phyloP scores from a whole-genome alignment of 2,888 invertebrate genomes.

The Nemurella pictetii region DNA sequence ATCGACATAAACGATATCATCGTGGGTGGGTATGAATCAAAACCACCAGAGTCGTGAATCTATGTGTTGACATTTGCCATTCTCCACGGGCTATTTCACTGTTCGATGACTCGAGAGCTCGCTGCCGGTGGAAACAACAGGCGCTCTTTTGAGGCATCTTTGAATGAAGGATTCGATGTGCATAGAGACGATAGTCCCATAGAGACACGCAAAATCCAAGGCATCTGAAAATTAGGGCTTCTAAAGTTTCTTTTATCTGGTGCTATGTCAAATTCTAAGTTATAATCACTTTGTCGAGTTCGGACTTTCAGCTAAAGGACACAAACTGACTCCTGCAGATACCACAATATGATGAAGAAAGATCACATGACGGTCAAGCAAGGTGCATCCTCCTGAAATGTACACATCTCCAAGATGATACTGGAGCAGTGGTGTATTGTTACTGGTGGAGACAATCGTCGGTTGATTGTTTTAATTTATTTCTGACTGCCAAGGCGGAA shows the following conservation, averaged over 20 bases:
- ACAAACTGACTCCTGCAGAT: too few relatives aligned
- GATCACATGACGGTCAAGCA: too few relatives aligned
- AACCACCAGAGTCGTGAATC: constrained; percentile 6
- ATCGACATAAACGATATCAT: background rate
- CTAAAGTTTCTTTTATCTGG: too few relatives aligned
- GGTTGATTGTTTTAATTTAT: background rate
- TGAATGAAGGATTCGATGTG: background rate
- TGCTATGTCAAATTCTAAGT: too few relatives aligned
- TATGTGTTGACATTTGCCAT: constrained; percentile 26
- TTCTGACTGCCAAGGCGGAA: background rate
- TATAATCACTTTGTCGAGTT: too few relatives aligned
- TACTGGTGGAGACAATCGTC: background rate
- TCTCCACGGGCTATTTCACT: constrained; percentile 1
- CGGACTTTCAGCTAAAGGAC: too few relatives aligned
- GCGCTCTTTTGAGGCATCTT: background rate
- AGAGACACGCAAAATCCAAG: too few relatives aligned
- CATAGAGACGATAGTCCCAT: background rate
- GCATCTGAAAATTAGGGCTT: too few relatives aligned
- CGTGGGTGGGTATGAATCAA: constrained; percentile 17
- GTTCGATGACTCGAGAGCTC: background rate
- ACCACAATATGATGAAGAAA: too few relatives aligned
- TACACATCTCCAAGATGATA: too few relatives aligned
- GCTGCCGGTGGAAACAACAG: background rate
- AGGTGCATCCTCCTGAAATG: too few relatives aligned
- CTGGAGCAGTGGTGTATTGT: too few relatives aligned